A percentile compares a stretch with the other conserved stretches of the same genome.
These are phyloP conservation scores for Bucorvus abyssinicus DNA, from an alignment of 2,797 vertebrate genomes.

Conservation along the genomic window DNA sequence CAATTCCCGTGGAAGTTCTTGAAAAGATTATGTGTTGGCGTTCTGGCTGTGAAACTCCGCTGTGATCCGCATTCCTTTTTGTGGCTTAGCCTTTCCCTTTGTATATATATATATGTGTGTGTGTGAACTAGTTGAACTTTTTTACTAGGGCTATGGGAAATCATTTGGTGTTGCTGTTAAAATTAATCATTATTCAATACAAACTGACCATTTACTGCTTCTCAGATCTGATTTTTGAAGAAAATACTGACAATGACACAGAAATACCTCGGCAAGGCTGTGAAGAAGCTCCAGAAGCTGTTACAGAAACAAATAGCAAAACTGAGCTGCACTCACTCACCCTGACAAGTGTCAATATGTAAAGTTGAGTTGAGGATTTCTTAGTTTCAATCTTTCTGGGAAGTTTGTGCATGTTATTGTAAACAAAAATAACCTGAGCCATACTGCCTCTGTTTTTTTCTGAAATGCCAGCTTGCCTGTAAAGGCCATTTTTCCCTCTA, in stretches of 20 bases:
- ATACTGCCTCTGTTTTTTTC: not conserved
- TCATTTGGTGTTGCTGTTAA: not conserved
- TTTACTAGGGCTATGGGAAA: not conserved
- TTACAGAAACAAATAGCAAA: not conserved
- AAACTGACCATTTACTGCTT: not conserved
- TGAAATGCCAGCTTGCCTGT: conserved; percentile 38
- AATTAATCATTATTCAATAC: not conserved
- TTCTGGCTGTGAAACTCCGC: conserved; percentile 39
- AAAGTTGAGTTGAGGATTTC: not conserved
- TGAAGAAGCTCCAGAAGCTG: not conserved
- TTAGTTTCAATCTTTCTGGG: not conserved
- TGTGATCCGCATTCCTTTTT: conserved; percentile 37
- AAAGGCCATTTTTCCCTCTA: conserved; percentile 10
- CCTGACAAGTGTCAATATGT: not conserved
- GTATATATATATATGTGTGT: no score
- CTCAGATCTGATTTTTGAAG: not conserved
- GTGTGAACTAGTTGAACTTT: not conserved
- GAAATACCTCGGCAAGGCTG: conserved; percentile 22
- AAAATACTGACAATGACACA: conserved; percentile 12
- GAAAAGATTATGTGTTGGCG: conserved; percentile 41
- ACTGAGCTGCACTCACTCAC: not conserved
- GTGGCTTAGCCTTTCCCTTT: not conserved
- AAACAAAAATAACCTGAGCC: not conserved
- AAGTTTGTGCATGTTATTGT: not conserved
- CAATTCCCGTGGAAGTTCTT: conserved; percentile 45